Conservation (phyloP, 2,888 invertebrate species). For the Orthonevra nobilis region DNA sequence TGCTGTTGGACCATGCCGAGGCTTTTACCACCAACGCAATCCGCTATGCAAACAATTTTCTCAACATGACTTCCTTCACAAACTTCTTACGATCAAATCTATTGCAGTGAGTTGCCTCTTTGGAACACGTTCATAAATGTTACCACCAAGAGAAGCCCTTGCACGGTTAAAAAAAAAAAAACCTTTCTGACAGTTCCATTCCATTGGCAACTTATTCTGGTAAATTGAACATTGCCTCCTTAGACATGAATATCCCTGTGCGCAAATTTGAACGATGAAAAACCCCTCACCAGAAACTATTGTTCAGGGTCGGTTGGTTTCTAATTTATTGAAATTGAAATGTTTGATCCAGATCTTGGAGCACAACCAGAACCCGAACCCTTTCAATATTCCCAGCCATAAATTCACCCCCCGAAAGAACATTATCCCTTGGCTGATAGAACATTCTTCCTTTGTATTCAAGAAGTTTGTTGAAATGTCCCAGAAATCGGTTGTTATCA, state of each 20-base stretch:
- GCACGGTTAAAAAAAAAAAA: too few relatives aligned
- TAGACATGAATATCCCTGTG: constrained; percentile 11
- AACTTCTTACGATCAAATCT: too few relatives aligned
- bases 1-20: too few relatives aligned
- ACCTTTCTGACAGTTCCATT: constrained; percentile 46
- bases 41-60: too few relatives aligned
- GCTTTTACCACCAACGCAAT: too few relatives aligned
- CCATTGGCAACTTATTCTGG: constrained; percentile 55
- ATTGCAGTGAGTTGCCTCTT: too few relatives aligned
- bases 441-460: neutral
- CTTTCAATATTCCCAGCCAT: neutral
- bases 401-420: neutral
- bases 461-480: neutral
- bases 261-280: constrained; percentile 29
- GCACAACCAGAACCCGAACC: neutral
- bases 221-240: constrained; percentile 54
- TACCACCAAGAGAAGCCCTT: too few relatives aligned
- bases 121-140: too few relatives aligned
- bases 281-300: constrained; percentile 48
- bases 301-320: constrained; percentile 45
- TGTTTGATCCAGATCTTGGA: constrained; percentile 12
- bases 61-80: too few relatives aligned
- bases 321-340: constrained; percentile 64
- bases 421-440: neutral
- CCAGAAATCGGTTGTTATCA: neutral